These are phyloP conservation scores for Tachycineta bicolor DNA, from an alignment of 2,113 vertebrate genomes.

Conservation along the genomic window DNA sequence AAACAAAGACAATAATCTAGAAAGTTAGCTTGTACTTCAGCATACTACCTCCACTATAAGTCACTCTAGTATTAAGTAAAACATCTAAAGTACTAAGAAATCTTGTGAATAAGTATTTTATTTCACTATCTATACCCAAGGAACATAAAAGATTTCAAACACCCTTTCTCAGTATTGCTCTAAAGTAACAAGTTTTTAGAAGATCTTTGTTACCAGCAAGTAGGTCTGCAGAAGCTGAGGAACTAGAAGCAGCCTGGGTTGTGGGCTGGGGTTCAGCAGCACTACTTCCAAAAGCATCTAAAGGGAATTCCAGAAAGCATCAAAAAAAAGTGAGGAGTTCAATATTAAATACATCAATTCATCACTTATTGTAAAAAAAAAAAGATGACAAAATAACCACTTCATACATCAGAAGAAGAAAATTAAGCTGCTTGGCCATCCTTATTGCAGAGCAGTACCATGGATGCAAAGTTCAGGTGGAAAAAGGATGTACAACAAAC, in stretches of 20 bases:
- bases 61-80: background rate
- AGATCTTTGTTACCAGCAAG: slow-evolving; percentile 86
- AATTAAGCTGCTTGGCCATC: background rate
- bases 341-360: slow-evolving; percentile 28
- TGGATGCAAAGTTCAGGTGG: background rate
- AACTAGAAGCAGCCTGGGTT: slow-evolving; percentile 82
- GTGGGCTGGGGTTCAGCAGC: slow-evolving; percentile 81
- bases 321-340: slow-evolving; percentile 72
- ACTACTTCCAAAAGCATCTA: slow-evolving; percentile 90
- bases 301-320: slow-evolving; percentile 77
- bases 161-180: background rate
- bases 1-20: background rate
- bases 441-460: background rate
- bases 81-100: background rate
- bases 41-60: background rate
- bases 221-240: slow-evolving; percentile 87
- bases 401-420: background rate
- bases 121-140: background rate
- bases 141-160: background rate
- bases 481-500: background rate
- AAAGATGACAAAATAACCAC: background rate
- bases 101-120: background rate
- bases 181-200: background rate
- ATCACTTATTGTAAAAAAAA: background rate
- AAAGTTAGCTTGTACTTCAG: background rate